Evolutionary conservation across 1,140 invertebrate genomes (phyloP).

Genomic region (Micrasema minimum): DNA sequence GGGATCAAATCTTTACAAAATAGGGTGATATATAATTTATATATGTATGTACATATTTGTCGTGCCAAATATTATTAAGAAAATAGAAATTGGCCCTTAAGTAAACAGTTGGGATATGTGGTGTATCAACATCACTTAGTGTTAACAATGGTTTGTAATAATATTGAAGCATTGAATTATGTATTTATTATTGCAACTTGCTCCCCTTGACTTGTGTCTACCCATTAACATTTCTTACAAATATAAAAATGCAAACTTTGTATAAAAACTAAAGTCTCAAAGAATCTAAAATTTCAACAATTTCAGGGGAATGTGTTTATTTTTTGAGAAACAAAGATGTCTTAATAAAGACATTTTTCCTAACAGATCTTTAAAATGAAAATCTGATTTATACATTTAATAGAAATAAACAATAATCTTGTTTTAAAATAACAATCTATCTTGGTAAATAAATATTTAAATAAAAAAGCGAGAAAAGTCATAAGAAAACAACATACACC

Average conservation of each 20-base stretch:
- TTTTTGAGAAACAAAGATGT: not conserved
- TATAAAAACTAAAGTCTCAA: not conserved
- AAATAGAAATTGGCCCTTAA: not conserved
- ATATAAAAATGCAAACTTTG: slow-evolving; percentile 16
- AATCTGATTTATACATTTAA: too few relatives aligned
- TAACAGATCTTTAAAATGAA: not conserved
- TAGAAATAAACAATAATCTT: too few relatives aligned
- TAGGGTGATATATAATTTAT: not conserved
- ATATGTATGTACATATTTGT: not conserved
- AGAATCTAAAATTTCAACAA: not conserved
- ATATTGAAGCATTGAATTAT: slow-evolving; percentile 3
- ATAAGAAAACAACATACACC: slow-evolving; percentile 14
- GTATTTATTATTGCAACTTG: not conserved
- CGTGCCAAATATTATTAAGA: not conserved
- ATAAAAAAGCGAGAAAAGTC: not conserved
- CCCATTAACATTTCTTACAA: not conserved
- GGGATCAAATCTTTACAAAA: not conserved
- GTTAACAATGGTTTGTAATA: not conserved
- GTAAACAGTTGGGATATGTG: not conserved
- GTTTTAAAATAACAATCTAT: too few relatives aligned
- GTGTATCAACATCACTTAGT: not conserved
- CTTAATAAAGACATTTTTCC: too few relatives aligned
- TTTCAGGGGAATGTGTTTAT: slow-evolving; percentile 11
- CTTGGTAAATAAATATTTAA: not conserved
- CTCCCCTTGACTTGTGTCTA: slow-evolving; percentile 15